Evolutionary conservation across 2,888 invertebrate genomes (phyloP), one percentile per base, ranked within the genome.

Genomic region (Ptychoptera albimana): DNA sequence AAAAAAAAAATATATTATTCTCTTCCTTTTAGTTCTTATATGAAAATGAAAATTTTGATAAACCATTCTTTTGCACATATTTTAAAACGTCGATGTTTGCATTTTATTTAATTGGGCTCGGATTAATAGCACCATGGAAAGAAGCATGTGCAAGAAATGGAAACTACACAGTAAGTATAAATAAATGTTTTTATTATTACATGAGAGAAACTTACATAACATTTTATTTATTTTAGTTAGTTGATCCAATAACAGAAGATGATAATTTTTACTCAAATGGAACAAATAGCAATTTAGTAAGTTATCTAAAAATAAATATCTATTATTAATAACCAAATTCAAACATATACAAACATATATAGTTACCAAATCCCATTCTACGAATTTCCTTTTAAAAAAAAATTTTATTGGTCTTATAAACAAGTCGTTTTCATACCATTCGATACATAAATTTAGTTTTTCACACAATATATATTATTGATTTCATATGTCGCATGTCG

Each of bases 31-130:
- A 93, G 92, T 86, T 82, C 63, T 75, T 89, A 50, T 88, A 88
- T 61, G 72, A 73, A 55, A 81, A 88, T 67, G 83, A 85, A 60
- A 75, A 84, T 48, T 86, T 82, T 59, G 80, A 89, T 58, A 89
- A 94, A 59, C 96, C 97, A 42, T 96, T 94, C 68, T 89, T 97
- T 66, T 85, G 84, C 56, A 92, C 94, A 14, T 97, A 96, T 65
- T 72, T 93, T 48, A 92, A 94, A 67, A 92, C 92, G 46, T 91
- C 89, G 34, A 78, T 96, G 77, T 88, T 97, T 57, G 81, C 87
- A 47, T 69, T 96, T 50, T 97, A 96, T 66, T 73, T 97, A 52
- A 64, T 91, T 55, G 84, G 93, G 37, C 79, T 93, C 56, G 77
- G 91, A 53, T 79, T 92, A 54, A 84, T 87, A 72, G 82, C 86